Evolutionary conservation across 2,797 vertebrate species (phyloP), one percentile per base, ranked within the genome.

Genomic region (Poeciliopsis infans): DNA sequence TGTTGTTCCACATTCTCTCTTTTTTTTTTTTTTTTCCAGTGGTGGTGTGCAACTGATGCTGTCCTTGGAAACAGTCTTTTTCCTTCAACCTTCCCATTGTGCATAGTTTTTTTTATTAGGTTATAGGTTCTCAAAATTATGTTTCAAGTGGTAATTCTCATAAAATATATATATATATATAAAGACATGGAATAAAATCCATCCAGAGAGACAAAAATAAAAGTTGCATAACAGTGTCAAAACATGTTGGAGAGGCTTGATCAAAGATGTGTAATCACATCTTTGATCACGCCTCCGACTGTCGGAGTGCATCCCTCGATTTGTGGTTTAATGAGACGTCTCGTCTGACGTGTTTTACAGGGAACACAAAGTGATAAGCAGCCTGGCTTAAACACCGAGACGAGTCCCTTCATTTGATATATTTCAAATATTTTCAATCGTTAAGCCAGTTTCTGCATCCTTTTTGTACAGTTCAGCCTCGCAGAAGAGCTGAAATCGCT

Each of bases 241-340:
- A 73, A 51, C 57, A 76, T 43, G 81, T 84, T 20, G 79, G 71
- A 47, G 69, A 45, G 41, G 66, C 36, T 12, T 57, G 73, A 81
- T 33, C 74, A 81, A 71, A 47, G 53, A 76, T 33, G 78, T 84
- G 39, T 31, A 31, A 45, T 75, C 72, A 79, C 80, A 72, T 87
- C 80, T 88, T 88, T 89, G 87, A 90, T 91, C 82, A 79, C 66
- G 47, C 81, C 78, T 85, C 75, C 80, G 66, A 51, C 85, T 75
- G 83, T 61, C 59, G 7, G 49, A 79, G 77, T 45, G 80, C 78
- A 80, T 80, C 76, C 72, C 64, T 82, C 59, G 73, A 79, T 87
- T 53, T 88, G 84, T 86, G 90, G 86, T 87, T 83, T 83, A 85
- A 89, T 86, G 85, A 91, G 86, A 77, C 87, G 88, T 87, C 88